Base-by-base conservation (phyloP, 1,140 invertebrate genomes). In the Conus betulinus region DNA sequence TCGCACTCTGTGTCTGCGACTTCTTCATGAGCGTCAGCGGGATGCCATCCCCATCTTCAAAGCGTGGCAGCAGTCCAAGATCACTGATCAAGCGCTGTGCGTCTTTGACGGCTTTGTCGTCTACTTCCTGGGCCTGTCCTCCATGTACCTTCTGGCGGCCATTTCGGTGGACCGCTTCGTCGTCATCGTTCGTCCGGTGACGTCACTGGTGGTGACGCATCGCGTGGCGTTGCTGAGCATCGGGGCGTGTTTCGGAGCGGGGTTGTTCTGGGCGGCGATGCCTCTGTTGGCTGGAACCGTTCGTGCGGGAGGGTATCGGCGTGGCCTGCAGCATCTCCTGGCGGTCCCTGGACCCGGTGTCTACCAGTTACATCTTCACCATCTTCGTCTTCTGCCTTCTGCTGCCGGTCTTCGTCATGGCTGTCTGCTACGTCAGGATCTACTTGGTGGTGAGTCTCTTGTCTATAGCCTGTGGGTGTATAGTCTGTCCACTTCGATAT, bases 201-300 rank as follows among this genome's bases (percentile, higher is more conserved):
- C 78, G 76, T 74, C 90, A 8, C 6, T 27, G 5, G 57, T 74
- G n/a, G 89, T 91, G n/a, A 90, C 89, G 3, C 87, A 88, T 25
- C 74, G 86, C 10, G 55, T 89, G 4, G 82, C 89, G 13, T 83
- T 53, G 3, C 15, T 88, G 8, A 63, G 71, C 23, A 85, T 87
- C 20, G 27, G 81, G 20, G 17, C 57, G 51, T 90, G 90, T 52
- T 87, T 79, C 71, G 20, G 7, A 7, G n/a, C 60, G 6, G n/a
- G 81, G 0, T 63, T 91, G 27, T 88, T 89, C 89, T 91, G 89
- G 89, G 57, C 90, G 25, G 15, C 74, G 13, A 67, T 90, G 82
- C 91, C 91, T 13, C 79, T 91, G n/a, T 17, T 91, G 63, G 91
- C 23, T 91, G 90, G 90, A 89, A 88, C 71, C 67, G 74, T n/a